Base-by-base conservation (phyloP, 2,113 vertebrate species). In the Siphamia tubifer region DNA sequence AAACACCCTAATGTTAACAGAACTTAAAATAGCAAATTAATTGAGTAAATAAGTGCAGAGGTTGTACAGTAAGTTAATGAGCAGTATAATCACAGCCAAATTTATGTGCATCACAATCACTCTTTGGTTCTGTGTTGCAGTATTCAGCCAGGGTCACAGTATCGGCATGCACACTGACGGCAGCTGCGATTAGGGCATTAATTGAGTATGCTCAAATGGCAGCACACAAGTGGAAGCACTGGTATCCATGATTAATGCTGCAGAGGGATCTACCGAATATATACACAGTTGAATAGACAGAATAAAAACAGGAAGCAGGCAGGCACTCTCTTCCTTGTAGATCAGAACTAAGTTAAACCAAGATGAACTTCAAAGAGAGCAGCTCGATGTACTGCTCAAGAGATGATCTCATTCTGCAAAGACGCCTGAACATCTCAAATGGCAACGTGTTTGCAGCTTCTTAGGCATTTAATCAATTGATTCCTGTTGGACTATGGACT, bases 11-110 rank as follows among this genome's bases (percentile, higher is more conserved):
- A 80, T 86, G 72, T 79, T 83, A 84, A 79, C 64, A 66, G 64
- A 72, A 71, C 57, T 68, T 69, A 71, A 89, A 84, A 74, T 48
- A 77, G 74, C 65, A 48, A 85, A 77, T 87, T 89, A 83, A 88
- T 82, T 84, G 75, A 80, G 79, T 85, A 87, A 90, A 86, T 86
- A 82, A 85, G 73, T 73, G 66, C 60, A 82, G 74, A 55, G 83
- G 79, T 81, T 77, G 81, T 68, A 40, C 55, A 40, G 76, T 80
- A 75, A 84, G 78, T 81, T 84, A 85, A 88, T 83, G 85, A 87
- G 78, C 52, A 12, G 72, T 65, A 66, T 85, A 85, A 89, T 88
- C 58, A 20, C 48, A 39, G 61, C 40, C 44, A 58, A 58, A 86
- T 79, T 67, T 82, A 81, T 77, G 70, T 68, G 44, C 53, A 58